Percentiles rank a stretch among this genome's conserved stretches.
phyloP scores from a whole-genome alignment of 1,140 invertebrate species.

The Aphaenogaster ashmeadi region DNA sequence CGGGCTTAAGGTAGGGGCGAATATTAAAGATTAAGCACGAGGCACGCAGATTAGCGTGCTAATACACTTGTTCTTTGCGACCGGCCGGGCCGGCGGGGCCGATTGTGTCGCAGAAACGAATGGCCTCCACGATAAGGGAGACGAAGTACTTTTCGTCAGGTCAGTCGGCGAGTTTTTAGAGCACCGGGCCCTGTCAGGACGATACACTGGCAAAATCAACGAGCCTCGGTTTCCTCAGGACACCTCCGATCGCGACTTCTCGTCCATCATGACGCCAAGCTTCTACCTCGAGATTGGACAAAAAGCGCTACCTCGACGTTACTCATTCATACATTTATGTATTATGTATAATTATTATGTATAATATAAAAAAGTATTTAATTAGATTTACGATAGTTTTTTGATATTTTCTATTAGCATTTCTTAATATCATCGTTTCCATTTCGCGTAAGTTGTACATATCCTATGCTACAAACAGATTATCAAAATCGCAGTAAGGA shows the following conservation, averaged over 20 bases:
- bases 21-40: slow-evolving; percentile 73
- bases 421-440: neutral
- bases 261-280: neutral
- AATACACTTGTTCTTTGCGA: slow-evolving; percentile 67
- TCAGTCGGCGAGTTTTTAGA: slow-evolving; percentile 53
- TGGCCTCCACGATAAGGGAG: slow-evolving; percentile 69
- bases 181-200: neutral
- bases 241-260: slow-evolving; percentile 8
- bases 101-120: slow-evolving; percentile 73
- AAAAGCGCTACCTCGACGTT: neutral
- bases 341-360: too few species aligned
- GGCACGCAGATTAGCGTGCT: slow-evolving; percentile 65
- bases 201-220: slow-evolving; percentile 39
- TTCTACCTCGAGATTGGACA: neutral
- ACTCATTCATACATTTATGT: neutral
- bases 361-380: neutral
- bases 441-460: neutral
- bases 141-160: slow-evolving; percentile 74
- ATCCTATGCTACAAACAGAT: neutral
- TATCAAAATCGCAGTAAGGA: neutral
- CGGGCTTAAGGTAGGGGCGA: slow-evolving; percentile 21
- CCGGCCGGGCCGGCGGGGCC: slow-evolving; percentile 44
- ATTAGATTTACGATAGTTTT: neutral
- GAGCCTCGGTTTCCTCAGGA: neutral
- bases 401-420: slow-evolving; percentile 20